Conservation (phyloP, 2,888 invertebrate species). For the Sphaerophoria rueppellii region DNA sequence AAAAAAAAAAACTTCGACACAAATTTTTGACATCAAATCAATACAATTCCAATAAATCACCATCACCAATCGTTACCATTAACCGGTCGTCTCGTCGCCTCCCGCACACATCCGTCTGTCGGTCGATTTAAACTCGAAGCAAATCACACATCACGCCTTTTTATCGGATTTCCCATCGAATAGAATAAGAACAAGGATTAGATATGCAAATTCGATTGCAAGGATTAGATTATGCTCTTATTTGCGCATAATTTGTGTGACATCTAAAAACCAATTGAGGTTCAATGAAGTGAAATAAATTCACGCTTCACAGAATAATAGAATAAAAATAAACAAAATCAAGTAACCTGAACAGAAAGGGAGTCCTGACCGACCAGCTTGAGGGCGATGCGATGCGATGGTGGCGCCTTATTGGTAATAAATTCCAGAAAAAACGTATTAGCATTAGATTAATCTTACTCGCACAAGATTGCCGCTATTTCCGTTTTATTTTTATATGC, state of each 20-base stretch:
- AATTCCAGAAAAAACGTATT: slow-evolving; percentile 63
- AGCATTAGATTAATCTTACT: slow-evolving; percentile 68
- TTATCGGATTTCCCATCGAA: slow-evolving; percentile 11
- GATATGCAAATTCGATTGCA: slow-evolving; percentile 55
- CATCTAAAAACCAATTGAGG: slow-evolving; percentile 54
- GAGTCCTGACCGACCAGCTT: slow-evolving; percentile 11
- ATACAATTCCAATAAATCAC: slow-evolving; percentile 34
- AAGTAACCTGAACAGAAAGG: not conserved
- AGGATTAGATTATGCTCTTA: slow-evolving; percentile 32
- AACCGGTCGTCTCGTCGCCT: not conserved
- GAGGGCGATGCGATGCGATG: not conserved
- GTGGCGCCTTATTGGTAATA: slow-evolving; percentile 55
- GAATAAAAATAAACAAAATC: slow-evolving; percentile 26
- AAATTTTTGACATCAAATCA: slow-evolving; percentile 33
- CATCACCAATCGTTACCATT: not conserved
- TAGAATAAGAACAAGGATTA: slow-evolving; percentile 38
- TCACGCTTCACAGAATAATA: slow-evolving; percentile 28
- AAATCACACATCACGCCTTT: slow-evolving; percentile 24
- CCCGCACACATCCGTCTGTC: not conserved
- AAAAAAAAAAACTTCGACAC: slow-evolving; percentile 9
- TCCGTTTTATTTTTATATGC: slow-evolving; percentile 24
- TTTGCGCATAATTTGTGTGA: slow-evolving; percentile 51
- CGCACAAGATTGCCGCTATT: slow-evolving; percentile 60
- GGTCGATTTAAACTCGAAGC: not conserved
- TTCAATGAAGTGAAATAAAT: slow-evolving; percentile 60